These are phyloP conservation scores for Elephas maximus DNA, from an alignment of 2,113 vertebrate species.

Conservation along the genomic window DNA sequence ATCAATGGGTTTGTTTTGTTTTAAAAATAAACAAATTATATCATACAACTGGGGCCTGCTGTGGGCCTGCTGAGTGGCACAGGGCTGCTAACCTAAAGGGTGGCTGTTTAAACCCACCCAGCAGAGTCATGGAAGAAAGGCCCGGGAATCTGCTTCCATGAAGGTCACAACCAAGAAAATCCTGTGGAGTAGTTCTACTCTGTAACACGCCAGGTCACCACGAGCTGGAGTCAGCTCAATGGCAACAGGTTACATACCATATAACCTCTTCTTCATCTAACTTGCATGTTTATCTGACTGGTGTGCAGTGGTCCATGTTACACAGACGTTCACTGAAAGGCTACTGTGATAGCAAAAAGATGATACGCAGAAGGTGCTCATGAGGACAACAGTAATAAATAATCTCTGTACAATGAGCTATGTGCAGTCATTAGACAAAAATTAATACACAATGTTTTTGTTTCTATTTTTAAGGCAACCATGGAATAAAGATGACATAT, in stretches of 20 bases:
- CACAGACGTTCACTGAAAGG: slow-evolving; percentile 27
- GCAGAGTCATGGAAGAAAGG: no score
- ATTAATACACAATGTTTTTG: background rate
- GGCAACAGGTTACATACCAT: background rate
- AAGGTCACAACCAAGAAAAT: no score
- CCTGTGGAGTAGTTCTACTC: no score
- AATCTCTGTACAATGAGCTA: background rate
- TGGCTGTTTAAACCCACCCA: no score
- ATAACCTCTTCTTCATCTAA: background rate
- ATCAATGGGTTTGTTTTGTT: no score
- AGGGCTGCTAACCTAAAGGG: no score
- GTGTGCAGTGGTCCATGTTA: background rate
- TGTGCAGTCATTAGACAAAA: background rate
- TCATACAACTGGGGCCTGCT: no score
- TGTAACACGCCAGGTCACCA: no score
- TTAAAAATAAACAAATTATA: no score
- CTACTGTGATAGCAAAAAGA: background rate
- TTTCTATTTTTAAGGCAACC: background rate
- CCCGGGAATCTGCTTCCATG: no score
- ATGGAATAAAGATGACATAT: background rate
- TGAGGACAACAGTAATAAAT: background rate
- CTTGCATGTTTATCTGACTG: background rate
- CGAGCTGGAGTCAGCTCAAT: no score
- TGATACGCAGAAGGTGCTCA: background rate
- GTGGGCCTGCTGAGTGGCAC: no score